A percentile compares a stretch with the other conserved stretches of the same genome.
These are phyloP conservation scores for Drosophila colorata DNA, from an alignment of 2,888 invertebrate genomes.

Conservation along the genomic window DNA sequence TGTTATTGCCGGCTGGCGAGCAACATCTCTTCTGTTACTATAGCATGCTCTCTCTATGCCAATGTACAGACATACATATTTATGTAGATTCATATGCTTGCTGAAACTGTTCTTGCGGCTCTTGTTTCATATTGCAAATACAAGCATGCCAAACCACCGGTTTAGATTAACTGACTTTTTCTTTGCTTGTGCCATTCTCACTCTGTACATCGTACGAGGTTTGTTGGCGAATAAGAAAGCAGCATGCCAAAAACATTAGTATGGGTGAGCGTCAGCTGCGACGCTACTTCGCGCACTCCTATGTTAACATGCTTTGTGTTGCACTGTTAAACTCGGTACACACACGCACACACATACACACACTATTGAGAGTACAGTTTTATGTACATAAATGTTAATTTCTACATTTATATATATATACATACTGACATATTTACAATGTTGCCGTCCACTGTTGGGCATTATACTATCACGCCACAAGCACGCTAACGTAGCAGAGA, in stretches of 20 bases:
- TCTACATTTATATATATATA: constrained; percentile 10
- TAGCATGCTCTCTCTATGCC: constrained; percentile 18
- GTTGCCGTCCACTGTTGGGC: constrained; percentile 28
- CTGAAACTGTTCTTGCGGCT: constrained; percentile 15
- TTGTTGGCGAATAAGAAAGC: constrained; percentile 76
- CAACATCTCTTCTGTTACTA: constrained; percentile 31
- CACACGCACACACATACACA: constrained; percentile 13
- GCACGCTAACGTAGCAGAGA: constrained; percentile 24
- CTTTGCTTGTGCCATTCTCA: constrained; percentile 63
- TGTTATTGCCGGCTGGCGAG: constrained; percentile 48
- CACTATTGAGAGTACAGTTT: neutral
- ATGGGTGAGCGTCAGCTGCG: constrained; percentile 42
- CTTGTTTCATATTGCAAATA: constrained; percentile 19
- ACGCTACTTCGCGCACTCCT: constrained; percentile 20
- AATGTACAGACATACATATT: constrained; percentile 10
- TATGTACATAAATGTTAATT: neutral
- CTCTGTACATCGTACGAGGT: constrained; percentile 75
- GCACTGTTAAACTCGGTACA: constrained; percentile 44
- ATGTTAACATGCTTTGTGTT: constrained; percentile 52
- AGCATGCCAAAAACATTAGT: constrained; percentile 43
- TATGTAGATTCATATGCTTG: neutral
- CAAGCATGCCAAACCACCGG: constrained; percentile 34
- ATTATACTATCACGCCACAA: constrained; percentile 51
- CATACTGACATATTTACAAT: constrained; percentile 15
- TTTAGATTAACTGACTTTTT: constrained; percentile 46